Evolutionary conservation across 64 coral and sea anemone species (phyloP), one percentile per base, ranked within the genome.

Genomic region (Acropora tenuis): DNA sequence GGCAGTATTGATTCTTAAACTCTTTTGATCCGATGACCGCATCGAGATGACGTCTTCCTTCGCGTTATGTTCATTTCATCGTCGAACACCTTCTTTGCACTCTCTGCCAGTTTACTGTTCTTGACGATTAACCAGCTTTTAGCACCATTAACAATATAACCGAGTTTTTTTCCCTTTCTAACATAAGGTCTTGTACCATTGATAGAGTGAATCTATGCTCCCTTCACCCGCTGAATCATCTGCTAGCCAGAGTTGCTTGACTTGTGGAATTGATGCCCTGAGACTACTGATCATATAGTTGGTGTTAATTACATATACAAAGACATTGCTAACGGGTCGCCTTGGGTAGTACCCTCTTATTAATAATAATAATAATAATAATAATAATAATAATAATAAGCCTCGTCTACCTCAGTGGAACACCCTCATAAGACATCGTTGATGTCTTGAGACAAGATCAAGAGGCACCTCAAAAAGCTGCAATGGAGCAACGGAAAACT

Each of bases 21-120:
- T 89, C 88, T 89, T 80, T 78, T 76, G 88, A 89, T 89, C 88
- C 76, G 76, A 89, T 89, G 46, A 89, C 88, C 57, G 75, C 88
- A 80, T 55, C 76, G 76, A 80, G 75, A 75, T 89, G 87, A 47
- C 84, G 84, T 87, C 68, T 87, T 87, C 63, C 61, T 65, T 87
- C 84, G 84, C 84, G 67, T 87, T 87, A 87, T 49, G 68, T 87
- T 87, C 41, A 87, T 65, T 87, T 87, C 84, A 67, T 78, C 48
- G 42, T 30, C 76, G 20, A 82, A 82, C 19, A 60, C 61, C 49
- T 52, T 47, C 49, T 82, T 52, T 49, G 79, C 79, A 49, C 20
- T 55, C 43, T 47, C 43, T 82, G 79, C 20, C 30, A 82, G 79
- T 82, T 82, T 49, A 40, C 49, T 40, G 47, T 10, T 53, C 79